Evolutionary conservation across 1,140 invertebrate genomes (phyloP).

Genomic region (Amyelois transitella): DNA sequence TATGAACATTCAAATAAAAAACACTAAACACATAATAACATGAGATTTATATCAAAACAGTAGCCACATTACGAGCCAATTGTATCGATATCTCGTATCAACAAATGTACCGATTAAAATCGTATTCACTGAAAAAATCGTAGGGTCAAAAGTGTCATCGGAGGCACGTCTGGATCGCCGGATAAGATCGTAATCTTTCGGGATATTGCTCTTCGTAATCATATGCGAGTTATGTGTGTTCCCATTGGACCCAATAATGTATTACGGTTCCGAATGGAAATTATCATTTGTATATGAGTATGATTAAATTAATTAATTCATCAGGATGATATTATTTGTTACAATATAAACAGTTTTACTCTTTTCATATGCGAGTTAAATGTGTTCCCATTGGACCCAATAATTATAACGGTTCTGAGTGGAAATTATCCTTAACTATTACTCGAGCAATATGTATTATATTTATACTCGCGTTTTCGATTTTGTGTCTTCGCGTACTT

Average conservation of each 20-base stretch:
- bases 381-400: neutral
- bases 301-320: too few species aligned
- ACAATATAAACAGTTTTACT: too few species aligned
- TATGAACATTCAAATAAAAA: too few species aligned
- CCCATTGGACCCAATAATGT: neutral
- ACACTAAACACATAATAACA: too few species aligned
- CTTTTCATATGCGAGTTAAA: constrained; percentile 60
- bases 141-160: constrained; percentile 36
- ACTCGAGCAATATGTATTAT: too few species aligned
- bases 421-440: too few species aligned
- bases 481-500: too few species aligned
- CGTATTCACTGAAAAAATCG: constrained; percentile 35
- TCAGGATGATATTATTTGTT: too few species aligned
- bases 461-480: too few species aligned
- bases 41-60: neutral
- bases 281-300: too few species aligned
- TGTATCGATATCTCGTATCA: neutral
- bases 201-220: constrained; percentile 72
- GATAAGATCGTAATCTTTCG: constrained; percentile 72
- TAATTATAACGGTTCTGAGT: too few species aligned
- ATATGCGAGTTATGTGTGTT: constrained; percentile 44
- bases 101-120: constrained; percentile 6
- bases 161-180: constrained; percentile 52
- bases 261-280: too few species aligned
- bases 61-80: neutral